Evolutionary conservation across 2,113 vertebrate species (phyloP).

Genomic region (Manacus vitellinus): DNA sequence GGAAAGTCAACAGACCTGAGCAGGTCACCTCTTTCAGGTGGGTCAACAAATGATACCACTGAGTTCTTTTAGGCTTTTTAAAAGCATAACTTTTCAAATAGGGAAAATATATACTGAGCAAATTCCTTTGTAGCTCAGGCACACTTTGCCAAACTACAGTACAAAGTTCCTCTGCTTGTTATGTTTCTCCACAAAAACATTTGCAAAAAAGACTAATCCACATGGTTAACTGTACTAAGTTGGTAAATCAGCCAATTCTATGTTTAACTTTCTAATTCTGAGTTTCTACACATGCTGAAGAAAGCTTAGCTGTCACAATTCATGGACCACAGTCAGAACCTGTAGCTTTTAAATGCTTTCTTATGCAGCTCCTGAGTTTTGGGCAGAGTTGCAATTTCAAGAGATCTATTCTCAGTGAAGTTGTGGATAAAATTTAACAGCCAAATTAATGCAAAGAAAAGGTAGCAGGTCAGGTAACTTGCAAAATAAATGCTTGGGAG

Average conservation of each 20-base stretch:
- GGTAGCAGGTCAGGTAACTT: not conserved
- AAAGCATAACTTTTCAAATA: slow-evolving; percentile 49
- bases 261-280: slow-evolving; percentile 46
- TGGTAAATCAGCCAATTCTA: not conserved
- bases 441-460: not conserved
- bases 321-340: not conserved
- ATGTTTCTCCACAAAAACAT: not conserved
- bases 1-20: slow-evolving; percentile 45
- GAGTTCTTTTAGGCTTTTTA: slow-evolving; percentile 56
- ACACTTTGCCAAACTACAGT: not conserved
- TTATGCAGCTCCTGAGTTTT: not conserved
- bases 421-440: not conserved
- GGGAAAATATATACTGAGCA: slow-evolving; percentile 60
- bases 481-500: not conserved
- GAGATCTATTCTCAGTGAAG: not conserved
- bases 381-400: not conserved
- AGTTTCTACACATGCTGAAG: not conserved
- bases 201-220: not conserved
- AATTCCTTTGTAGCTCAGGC: not conserved
- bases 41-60: slow-evolving; percentile 59
- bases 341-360: not conserved
- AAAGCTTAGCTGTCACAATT: not conserved
- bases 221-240: not conserved
- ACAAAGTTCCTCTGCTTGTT: not conserved
- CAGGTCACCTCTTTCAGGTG: slow-evolving; percentile 50